Percentiles rank a stretch among this genome's conserved stretches.
Conservation (phyloP, 53 echinoderm and acorn worm species). For the Paelopatides confundens region DNA sequence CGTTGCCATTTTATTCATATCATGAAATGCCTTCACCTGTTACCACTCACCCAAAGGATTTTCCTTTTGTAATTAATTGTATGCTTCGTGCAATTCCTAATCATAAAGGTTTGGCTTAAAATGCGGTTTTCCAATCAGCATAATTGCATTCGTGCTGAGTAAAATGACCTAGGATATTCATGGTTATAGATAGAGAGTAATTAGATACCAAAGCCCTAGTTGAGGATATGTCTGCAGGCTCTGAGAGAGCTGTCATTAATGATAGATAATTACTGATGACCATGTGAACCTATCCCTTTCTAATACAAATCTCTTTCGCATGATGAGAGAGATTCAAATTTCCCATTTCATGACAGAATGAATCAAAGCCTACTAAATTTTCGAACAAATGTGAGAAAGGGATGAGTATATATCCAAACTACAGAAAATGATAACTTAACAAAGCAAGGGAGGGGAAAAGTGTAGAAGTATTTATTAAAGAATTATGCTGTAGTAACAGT, state of each 20-base stretch:
- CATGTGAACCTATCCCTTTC: neutral
- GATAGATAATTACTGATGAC: neutral
- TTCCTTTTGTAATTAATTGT: constrained; percentile 27
- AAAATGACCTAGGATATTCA: constrained; percentile 30
- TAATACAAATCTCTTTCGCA: neutral
- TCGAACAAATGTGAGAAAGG: neutral
- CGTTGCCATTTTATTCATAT: neutral
- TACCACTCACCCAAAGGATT: constrained; percentile 1
- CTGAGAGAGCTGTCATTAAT: constrained; percentile 11
- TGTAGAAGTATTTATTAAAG: neutral
- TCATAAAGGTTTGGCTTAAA: neutral
- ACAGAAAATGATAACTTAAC: neutral
- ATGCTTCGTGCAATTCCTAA: neutral
- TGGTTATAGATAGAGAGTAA: constrained; percentile 29
- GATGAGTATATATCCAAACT: neutral
- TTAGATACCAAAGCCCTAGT: constrained; percentile 18
- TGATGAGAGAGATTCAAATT: constrained; percentile 7
- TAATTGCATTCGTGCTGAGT: constrained; percentile 31
- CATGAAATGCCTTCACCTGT: neutral
- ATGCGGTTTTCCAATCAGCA: constrained; percentile 24
- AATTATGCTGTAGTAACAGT: too few species aligned
- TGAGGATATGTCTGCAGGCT: neutral
- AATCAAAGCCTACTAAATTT: neutral
- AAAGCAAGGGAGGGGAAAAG: neutral
- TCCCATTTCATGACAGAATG: constrained; percentile 13